Base-by-base conservation (phyloP, 2,888 invertebrate genomes). In the Cynaeus angustus region DNA sequence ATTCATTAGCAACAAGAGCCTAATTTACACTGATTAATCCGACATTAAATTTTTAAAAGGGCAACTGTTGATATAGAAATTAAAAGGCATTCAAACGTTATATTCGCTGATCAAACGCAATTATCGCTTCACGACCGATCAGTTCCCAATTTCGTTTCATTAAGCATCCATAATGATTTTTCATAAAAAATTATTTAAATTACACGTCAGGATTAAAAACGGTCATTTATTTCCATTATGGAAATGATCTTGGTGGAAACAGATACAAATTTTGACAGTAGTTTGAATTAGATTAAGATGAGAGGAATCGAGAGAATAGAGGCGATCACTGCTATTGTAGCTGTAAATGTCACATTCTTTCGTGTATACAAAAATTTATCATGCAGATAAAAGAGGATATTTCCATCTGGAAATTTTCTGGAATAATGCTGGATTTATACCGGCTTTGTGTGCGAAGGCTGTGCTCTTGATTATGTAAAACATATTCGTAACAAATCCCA, bases 381-480 rank as follows among this genome's bases (percentile, higher is more conserved):
- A 45, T 43, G 43, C 28, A 58, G 58, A 58, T 43, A 58, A 45
- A 58, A 45, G 14, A 12, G 38, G 55, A 38, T 55, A 55, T 38
- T 55, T 37, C 28, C 52, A 52, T 38, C 53, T 37, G 37, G 38
- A 56, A 55, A 55, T 58, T 43, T 58, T 58, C 56, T 58, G 48
- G 48, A 50, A 50, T 50, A 28, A 50, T n/a, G 21, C 10, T 8
- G 43, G 56, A 59, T 59, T 56, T 56, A 56, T 12, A n/a, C 30
- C 6, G 33, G 45, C 45, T 59, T 58, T 59, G 45, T 59, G 43
- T 8, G 43, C 9, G 26, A 43, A 43, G 43, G 41, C 43, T 14
- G 43, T 59, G 59, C 45, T 56, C 45, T 45, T 50, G 61, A 61
- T 61, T 61, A 61, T 61, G 61, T 61, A 61, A 61, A 61, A 61